Conservation (phyloP, 1,140 invertebrate species). For the Drosophila santomea region DNA sequence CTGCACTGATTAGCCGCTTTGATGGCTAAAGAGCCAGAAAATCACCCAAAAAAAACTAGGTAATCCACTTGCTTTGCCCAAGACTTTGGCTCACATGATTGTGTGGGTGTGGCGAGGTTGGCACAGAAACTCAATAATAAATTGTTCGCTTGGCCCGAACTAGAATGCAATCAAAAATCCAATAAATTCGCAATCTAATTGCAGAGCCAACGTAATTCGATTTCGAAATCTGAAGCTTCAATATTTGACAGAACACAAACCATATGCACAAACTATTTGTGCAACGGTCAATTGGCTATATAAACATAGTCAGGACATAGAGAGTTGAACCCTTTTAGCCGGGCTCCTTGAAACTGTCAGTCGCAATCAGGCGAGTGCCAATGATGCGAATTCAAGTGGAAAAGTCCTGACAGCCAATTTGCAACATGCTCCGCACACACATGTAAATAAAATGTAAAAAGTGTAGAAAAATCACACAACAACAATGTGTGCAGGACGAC, state of each 20-base stretch:
- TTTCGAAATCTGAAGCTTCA: constrained; percentile 21
- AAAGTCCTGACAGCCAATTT: constrained; percentile 74
- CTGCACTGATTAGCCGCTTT: constrained; percentile 72
- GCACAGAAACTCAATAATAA: constrained; percentile 60
- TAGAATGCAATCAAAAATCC: constrained; percentile 64
- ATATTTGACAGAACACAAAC: constrained; percentile 38
- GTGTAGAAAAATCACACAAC: constrained; percentile 23
- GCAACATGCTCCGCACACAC: constrained; percentile 50
- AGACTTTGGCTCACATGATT: constrained; percentile 38
- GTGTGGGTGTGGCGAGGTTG: constrained; percentile 48
- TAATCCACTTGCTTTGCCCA: constrained; percentile 25
- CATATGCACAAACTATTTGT: constrained; percentile 73
- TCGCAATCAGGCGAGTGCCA: constrained; percentile 71
- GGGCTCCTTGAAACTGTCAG: constrained; percentile 68
- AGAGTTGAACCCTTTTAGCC: constrained; percentile 57
- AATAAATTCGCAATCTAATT: constrained; percentile 72
- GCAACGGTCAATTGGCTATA: constrained; percentile 73
- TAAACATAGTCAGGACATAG: constrained; percentile 44
- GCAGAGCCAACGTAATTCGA: constrained; percentile 47
- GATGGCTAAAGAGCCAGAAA: constrained; percentile 58
- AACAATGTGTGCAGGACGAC: background rate
- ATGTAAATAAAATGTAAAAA: constrained; percentile 56
- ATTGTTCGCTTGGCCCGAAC: constrained; percentile 33
- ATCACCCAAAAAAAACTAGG: constrained; percentile 22
- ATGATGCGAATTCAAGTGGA: constrained; percentile 76